Percentiles rank a stretch among this genome's conserved stretches.
These are phyloP conservation scores for Irena cyanogastra DNA, from an alignment of 2,113 vertebrate species.

Conservation along the genomic window DNA sequence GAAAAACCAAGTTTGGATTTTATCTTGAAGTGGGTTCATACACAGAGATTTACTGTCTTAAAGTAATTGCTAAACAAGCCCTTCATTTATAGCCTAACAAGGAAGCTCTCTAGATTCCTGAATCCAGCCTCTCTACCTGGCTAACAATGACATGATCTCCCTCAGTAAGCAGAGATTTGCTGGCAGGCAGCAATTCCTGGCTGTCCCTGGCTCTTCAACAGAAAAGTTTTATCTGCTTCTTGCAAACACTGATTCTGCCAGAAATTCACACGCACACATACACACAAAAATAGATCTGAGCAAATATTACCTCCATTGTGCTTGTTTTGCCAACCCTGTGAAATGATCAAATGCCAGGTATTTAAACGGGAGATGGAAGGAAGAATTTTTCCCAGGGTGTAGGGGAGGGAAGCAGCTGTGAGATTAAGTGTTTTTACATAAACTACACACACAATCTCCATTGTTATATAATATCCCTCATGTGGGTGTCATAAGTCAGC, in stretches of 20 bases:
- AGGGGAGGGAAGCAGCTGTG: constrained; percentile 34
- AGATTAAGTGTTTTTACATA: constrained; percentile 51
- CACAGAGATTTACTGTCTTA: constrained; percentile 54
- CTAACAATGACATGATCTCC: constrained; percentile 67
- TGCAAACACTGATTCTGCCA: constrained; percentile 74
- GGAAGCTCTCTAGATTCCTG: constrained; percentile 40
- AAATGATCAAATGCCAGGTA: constrained; percentile 64
- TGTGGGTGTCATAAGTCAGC: neutral
- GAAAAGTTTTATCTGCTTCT: constrained; percentile 75
- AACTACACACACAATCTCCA: constrained; percentile 12
- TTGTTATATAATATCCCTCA: constrained; percentile 17
- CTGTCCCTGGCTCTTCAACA: constrained; percentile 46
- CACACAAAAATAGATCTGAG: constrained; percentile 61
- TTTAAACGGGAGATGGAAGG: constrained; percentile 38
- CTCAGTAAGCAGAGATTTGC: constrained; percentile 68
- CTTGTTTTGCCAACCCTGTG: constrained; percentile 64
- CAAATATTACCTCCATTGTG: constrained; percentile 68
- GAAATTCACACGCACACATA: constrained; percentile 46
- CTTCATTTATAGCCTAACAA: constrained; percentile 60
- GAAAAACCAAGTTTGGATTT: constrained; percentile 62
- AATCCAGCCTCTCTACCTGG: constrained; percentile 60
- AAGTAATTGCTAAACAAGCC: constrained; percentile 63
- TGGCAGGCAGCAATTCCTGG: constrained; percentile 70
- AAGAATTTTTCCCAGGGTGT: neutral
- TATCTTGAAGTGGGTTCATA: constrained; percentile 61